Percentiles rank a stretch among this genome's conserved stretches.
Conservation (phyloP, 2,113 vertebrate genomes). For the Galeopterus variegatus region DNA sequence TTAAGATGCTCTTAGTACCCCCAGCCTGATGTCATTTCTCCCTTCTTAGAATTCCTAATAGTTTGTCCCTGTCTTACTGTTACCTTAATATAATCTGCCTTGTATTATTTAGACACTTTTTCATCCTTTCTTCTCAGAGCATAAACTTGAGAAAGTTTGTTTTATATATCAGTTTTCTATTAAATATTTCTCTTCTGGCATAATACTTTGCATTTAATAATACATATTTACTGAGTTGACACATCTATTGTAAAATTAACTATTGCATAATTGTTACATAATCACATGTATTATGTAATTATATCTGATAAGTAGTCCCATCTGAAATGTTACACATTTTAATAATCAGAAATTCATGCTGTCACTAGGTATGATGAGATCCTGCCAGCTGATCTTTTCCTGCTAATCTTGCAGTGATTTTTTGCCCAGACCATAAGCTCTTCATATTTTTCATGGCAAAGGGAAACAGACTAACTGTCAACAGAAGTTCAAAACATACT, state of each 20-base stretch:
- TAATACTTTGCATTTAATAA: not conserved
- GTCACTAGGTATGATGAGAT: not conserved
- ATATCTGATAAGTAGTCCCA: not conserved
- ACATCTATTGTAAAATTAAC: not conserved
- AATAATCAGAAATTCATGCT: not conserved
- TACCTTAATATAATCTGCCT: not conserved
- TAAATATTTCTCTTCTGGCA: not conserved
- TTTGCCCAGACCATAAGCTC: not conserved
- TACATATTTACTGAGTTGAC: not conserved
- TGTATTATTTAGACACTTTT: not conserved
- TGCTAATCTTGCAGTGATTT: not conserved
- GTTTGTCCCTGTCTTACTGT: not conserved
- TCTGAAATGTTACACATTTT: not conserved
- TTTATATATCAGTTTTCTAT: not conserved
- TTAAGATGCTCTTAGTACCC: not conserved
- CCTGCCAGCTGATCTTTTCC: not conserved
- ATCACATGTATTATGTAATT: not conserved
- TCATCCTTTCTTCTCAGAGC: not conserved
- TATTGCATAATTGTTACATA: not conserved
- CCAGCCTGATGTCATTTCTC: not conserved
- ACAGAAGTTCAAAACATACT: not conserved
- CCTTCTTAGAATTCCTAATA: not conserved
- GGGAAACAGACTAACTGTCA: slow-evolving; percentile 25
- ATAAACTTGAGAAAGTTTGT: not conserved
- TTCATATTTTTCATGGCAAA: not conserved